Base-by-base conservation (phyloP, 2,797 vertebrate species). In the Paedocypris micromegethes region DNA sequence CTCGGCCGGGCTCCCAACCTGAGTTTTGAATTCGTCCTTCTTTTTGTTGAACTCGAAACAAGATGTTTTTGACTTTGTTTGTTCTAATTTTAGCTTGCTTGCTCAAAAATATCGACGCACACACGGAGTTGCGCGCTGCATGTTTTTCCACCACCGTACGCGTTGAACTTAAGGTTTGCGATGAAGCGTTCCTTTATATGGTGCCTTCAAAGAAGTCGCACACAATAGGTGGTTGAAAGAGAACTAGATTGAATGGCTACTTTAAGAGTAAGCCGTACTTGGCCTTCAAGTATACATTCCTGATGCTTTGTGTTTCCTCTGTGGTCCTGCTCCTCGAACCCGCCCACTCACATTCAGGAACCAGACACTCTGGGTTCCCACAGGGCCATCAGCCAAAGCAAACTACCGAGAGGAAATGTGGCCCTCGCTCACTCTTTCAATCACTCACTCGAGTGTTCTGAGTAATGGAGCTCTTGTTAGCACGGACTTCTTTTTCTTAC, bases 281-380 rank as follows among this genome's bases (percentile, higher is more conserved):
- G 88, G 88, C 88, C 87, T 88, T 89, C 86, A 84, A 87, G 83
- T 84, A 84, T 80, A 84, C 87, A 89, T 89, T 90, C 88, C 88
- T 88, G 78, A 83, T 83, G 83, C 83, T 89, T 87, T 85, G 85
- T 85, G 86, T 86, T 87, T 88, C 87, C 87, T 88, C 85, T 88
- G 86, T 88, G 86, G 84, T 85, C 87, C 82, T 80, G 73, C 78
- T 78, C 72, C 64, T 64, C 46, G 42, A 66, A 64, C 73, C 59
- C 59, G 55, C 75, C 62, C 66, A 78, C 80, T 75, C 84, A 77
- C 81, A 84, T 86, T 85, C 85, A 84, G 81, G 81, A 70, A 66
- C 66, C 70, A 73, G 65, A 75, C 59, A 48, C 63, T 79, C 82
- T 86, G 80, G 74, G 84, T 88, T 89, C 89, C 87, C 87, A 88